Conservation (phyloP, 1,140 invertebrate species). For the Parasteatoda tepidariorum region DNA sequence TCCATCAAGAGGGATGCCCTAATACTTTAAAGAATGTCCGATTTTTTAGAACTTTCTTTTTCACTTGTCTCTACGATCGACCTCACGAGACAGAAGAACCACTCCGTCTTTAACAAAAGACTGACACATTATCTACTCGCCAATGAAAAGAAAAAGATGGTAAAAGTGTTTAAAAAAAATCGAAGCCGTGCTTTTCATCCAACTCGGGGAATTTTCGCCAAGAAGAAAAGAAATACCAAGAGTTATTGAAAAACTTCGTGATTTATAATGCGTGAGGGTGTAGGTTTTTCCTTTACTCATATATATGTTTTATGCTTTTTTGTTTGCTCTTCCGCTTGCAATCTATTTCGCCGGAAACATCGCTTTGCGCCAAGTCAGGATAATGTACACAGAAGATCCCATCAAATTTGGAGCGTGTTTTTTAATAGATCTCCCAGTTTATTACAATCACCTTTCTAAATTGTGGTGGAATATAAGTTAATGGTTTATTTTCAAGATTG, state of each 20-base stretch:
- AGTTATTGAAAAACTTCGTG: constrained; percentile 55
- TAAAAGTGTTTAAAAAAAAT: constrained; percentile 9
- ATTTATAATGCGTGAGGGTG: constrained; percentile 30
- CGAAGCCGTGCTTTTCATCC: neutral
- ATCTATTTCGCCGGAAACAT: neutral
- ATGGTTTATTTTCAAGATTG: no score
- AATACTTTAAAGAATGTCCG: constrained; percentile 42
- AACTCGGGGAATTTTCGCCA: neutral
- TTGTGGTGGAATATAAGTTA: no score
- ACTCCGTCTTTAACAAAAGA: constrained; percentile 52
- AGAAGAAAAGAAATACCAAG: constrained; percentile 22
- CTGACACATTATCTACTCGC: constrained; percentile 49
- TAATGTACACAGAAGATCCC: neutral
- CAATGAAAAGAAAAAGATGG: constrained; percentile 1
- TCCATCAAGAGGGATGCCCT: constrained; percentile 14
- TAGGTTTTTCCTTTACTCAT: neutral
- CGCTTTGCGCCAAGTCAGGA: neutral
- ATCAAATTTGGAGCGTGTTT: neutral
- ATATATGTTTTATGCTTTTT: neutral
- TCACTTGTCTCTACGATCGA: neutral
- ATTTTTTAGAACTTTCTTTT: neutral
- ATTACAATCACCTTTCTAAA: neutral
- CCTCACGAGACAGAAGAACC: neutral
- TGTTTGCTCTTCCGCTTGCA: neutral
- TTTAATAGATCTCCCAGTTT: neutral